Evolutionary conservation across 1,140 invertebrate species (phyloP).

Genomic region (Whitmania pigra): DNA sequence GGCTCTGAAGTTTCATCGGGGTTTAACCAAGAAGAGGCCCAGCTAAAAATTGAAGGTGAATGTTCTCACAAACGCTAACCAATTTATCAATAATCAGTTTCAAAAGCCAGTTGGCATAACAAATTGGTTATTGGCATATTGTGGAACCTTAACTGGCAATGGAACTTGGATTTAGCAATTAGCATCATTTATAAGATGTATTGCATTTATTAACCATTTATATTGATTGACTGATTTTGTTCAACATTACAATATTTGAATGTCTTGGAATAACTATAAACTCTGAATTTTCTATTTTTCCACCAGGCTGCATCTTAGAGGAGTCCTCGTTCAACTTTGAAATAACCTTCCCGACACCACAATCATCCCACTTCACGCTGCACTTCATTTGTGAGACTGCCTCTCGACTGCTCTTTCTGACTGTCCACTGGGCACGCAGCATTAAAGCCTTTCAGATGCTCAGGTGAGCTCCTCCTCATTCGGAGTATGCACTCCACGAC

Average conservation of each 20-base stretch:
- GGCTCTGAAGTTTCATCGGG: too few relatives aligned
- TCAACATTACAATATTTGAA: too few relatives aligned
- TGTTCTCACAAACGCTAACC: too few relatives aligned
- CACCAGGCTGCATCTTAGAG: conserved; percentile 39
- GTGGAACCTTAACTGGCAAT: background rate
- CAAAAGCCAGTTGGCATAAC: background rate
- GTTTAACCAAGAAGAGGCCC: too few relatives aligned
- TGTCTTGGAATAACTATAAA: background rate
- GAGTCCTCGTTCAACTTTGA: conserved; percentile 51
- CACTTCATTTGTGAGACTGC: conserved; percentile 85
- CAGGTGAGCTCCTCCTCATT: conserved; percentile 45
- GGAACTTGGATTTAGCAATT: too few relatives aligned
- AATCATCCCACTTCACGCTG: conserved; percentile 66
- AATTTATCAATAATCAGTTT: background rate
- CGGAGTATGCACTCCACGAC: too few relatives aligned
- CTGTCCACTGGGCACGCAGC: conserved; percentile 73
- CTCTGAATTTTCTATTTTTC: background rate
- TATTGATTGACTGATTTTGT: background rate
- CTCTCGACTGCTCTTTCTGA: conserved; percentile 70
- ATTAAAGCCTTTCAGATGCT: conserved; percentile 68
- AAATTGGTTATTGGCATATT: background rate
- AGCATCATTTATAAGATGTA: too few relatives aligned
- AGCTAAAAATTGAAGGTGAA: too few relatives aligned
- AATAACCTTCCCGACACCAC: conserved; percentile 64
- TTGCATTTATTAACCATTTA: too few relatives aligned